Evolutionary conservation across 2,113 vertebrate species (phyloP).

Genomic region (Hymenochirus boettgeri): DNA sequence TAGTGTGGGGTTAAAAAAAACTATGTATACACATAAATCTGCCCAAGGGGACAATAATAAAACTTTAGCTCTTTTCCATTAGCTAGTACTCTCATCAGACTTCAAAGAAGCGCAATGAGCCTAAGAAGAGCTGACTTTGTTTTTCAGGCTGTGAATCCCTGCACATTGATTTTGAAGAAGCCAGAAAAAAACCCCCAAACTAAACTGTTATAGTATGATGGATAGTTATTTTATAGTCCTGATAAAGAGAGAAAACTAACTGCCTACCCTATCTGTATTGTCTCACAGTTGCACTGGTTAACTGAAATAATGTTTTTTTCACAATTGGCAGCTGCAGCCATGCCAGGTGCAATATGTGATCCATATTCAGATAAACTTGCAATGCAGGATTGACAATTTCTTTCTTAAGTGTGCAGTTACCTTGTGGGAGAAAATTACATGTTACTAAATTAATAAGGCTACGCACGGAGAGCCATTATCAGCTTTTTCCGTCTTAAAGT

Average conservation of each 20-base stretch:
- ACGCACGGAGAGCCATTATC: too few species aligned
- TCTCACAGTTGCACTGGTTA: slow-evolving; percentile 34
- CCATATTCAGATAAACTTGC: slow-evolving; percentile 7
- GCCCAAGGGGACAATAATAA: slow-evolving; percentile 31
- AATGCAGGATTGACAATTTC: slow-evolving; percentile 2
- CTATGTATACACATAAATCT: slow-evolving; percentile 24
- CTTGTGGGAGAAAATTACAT: too few species aligned
- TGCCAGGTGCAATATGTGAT: slow-evolving; percentile 4
- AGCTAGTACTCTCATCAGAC: slow-evolving; percentile 27
- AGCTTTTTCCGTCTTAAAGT: too few species aligned
- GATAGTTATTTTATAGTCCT: slow-evolving; percentile 38
- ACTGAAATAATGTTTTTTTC: slow-evolving; percentile 19
- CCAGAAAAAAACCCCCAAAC: neutral
- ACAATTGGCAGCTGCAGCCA: slow-evolving; percentile 11
- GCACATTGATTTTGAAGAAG: slow-evolving; percentile 26
- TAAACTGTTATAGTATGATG: slow-evolving; percentile 19
- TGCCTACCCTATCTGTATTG: slow-evolving; percentile 32
- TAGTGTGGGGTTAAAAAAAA: neutral
- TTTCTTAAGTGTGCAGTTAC: neutral
- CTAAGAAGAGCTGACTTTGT: slow-evolving; percentile 30
- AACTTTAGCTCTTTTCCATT: slow-evolving; percentile 33
- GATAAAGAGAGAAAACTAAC: slow-evolving; percentile 31
- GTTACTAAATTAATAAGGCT: too few species aligned
- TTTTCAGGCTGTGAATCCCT: slow-evolving; percentile 19
- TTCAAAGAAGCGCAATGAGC: slow-evolving; percentile 18